Evolutionary conservation across 2,888 invertebrate species (phyloP).

Genomic region (Yponomeuta evonymella): DNA sequence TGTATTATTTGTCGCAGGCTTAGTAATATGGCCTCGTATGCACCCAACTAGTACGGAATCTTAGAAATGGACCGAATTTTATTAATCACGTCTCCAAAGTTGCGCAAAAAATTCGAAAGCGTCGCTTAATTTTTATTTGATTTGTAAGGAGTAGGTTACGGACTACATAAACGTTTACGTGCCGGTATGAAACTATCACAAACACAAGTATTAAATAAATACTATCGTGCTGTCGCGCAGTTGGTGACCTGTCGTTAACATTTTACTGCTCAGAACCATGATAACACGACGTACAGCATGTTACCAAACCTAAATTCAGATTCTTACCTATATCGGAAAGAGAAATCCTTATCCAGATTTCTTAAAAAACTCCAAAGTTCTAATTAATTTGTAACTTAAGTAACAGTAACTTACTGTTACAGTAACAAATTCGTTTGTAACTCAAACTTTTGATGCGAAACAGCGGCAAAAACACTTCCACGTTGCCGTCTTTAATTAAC

Average conservation of each 20-base stretch:
- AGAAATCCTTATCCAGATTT: not conserved
- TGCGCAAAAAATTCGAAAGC: no score
- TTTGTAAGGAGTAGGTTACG: not conserved
- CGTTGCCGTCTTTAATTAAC: conserved; percentile 20
- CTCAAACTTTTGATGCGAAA: conserved; percentile 27
- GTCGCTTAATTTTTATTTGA: not conserved
- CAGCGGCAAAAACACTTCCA: conserved; percentile 42
- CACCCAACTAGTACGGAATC: no score
- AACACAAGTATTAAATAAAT: not conserved
- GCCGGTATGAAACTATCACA: not conserved
- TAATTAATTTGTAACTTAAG: not conserved
- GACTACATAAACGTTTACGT: not conserved
- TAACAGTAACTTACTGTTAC: not conserved
- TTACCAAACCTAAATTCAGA: not conserved
- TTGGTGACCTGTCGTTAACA: not conserved
- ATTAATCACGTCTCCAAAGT: not conserved
- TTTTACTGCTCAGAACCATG: conserved; percentile 1
- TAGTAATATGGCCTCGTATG: no score
- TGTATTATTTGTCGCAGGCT: no score
- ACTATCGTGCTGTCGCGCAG: not conserved
- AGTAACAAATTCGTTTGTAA: not conserved
- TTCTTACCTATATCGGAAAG: not conserved
- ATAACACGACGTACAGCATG: not conserved
- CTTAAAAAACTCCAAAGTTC: not conserved
- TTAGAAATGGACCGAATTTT: not conserved